These are phyloP conservation scores for Trissolcus basalis DNA, from an alignment of 1,140 invertebrate genomes.

Conservation along the genomic window DNA sequence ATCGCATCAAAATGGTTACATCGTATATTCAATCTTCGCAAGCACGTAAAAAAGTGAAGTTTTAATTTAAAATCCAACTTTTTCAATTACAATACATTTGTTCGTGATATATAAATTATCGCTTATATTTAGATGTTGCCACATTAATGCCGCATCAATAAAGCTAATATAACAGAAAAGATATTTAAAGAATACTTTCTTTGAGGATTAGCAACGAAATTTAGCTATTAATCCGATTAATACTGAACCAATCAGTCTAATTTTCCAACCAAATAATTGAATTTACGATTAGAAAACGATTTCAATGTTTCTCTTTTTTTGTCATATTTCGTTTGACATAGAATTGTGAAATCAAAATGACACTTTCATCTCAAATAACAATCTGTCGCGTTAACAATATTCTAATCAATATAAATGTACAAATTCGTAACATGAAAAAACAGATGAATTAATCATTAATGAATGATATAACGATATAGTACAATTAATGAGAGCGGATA, in stretches of 20 bases:
- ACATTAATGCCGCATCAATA: slow-evolving; percentile 28
- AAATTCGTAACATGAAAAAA: slow-evolving; percentile 30
- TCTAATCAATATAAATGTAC: slow-evolving; percentile 47
- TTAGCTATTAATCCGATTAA: slow-evolving; percentile 30
- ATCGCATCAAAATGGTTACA: neutral
- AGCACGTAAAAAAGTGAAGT: too few relatives aligned
- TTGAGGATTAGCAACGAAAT: slow-evolving; percentile 40
- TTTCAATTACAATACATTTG: slow-evolving; percentile 41
- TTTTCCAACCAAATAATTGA: slow-evolving; percentile 22
- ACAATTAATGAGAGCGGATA: slow-evolving; percentile 47
- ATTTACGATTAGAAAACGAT: neutral
- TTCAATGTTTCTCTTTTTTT: too few relatives aligned
- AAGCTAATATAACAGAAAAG: too few relatives aligned
- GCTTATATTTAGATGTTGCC: slow-evolving; percentile 14
- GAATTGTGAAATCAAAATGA: slow-evolving; percentile 3
- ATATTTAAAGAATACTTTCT: slow-evolving; percentile 4
- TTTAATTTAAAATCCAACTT: neutral
- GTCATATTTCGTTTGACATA: neutral
- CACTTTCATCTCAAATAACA: slow-evolving; percentile 22
- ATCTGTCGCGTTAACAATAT: slow-evolving; percentile 32
- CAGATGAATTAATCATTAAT: slow-evolving; percentile 26
- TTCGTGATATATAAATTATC: too few relatives aligned
- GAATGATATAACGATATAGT: slow-evolving; percentile 50
- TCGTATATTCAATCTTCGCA: neutral
- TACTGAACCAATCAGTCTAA: slow-evolving; percentile 45